Evolutionary conservation across 2,113 vertebrate genomes (phyloP), one percentile per base, ranked within the genome.

Genomic region (Rhabdomys dilectus): DNA sequence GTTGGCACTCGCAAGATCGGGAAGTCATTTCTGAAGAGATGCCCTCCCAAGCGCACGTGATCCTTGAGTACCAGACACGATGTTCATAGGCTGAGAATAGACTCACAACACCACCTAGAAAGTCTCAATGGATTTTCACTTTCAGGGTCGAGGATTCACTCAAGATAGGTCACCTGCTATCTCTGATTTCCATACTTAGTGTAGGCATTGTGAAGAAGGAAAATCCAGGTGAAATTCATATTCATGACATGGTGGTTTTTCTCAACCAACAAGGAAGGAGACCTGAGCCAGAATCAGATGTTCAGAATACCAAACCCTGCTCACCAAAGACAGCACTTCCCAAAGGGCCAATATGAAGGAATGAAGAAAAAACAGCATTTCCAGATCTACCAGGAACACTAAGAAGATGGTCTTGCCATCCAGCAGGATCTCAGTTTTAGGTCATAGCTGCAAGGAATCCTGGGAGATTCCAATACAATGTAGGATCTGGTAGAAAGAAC

Each of bases 191-290:
- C 56, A 7, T 26, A 31, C 58, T 5, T 13, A 42, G n/a, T 58
- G 68, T 15, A 29, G 48, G 48, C 21, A 17, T 56, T 39, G 12
- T 94, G 87, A 85, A 94, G 36, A 80, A 68, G 45, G 84, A 91
- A 94, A 72, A 42, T 62, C 56, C 34, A 81, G 19, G 64, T 62
- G 72, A 68, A 93, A 94, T 31, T 90, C 48, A 75, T n/a, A 76
- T 72, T 82, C 82, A 26, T 26, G 3, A 64, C 26, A 90, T 66
- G 26, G 34, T 5, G 96, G 21, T 42, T 77, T 77, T 95, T 66
- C 34, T 70, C 58, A 92, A 51, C 45, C 78, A 72, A 92, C 12
- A 51, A 7, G 9, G 39, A 51, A 91, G 72, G 42, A 93, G 24
- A 80, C 8, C 31, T 4, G 5, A 85, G 85, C 7, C 7, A 29